These are phyloP conservation scores for Eucriotettix oculatus DNA, from an alignment of 2,888 invertebrate species.

Conservation along the genomic window DNA sequence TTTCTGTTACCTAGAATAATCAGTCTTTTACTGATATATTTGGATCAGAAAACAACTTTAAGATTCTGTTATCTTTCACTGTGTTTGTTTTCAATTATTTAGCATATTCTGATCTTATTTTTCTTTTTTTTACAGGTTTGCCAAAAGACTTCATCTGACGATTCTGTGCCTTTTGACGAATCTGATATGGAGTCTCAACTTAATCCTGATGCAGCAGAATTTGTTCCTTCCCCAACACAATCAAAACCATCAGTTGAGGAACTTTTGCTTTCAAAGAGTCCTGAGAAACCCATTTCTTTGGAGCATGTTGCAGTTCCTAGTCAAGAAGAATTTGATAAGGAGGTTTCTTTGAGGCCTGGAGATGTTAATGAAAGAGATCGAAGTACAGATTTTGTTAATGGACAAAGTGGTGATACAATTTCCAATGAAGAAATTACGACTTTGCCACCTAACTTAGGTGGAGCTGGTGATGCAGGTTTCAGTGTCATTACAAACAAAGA, in stretches of 20 bases:
- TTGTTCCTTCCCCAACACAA: constrained; percentile 51
- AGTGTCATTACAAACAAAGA: no score
- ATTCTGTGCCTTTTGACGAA: constrained; percentile 16
- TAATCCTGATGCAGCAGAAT: constrained; percentile 76
- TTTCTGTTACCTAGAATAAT: no score
- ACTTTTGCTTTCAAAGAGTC: constrained; percentile 3
- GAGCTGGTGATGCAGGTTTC: no score
- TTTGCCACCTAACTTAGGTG: no score
- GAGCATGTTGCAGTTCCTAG: constrained; percentile 40
- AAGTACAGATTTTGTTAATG: neutral
- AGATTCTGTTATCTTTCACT: no score
- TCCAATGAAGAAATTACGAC: no score
- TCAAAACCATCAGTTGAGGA: constrained; percentile 17
- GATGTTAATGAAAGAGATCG: constrained; percentile 31
- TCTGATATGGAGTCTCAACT: constrained; percentile 52
- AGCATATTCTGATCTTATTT: no score
- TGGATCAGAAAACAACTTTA: no score
- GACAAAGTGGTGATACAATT: no score
- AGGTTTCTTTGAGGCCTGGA: constrained; percentile 43
- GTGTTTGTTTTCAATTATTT: no score
- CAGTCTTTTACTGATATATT: no score
- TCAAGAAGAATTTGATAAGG: constrained; percentile 44
- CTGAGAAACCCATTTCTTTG: constrained; percentile 27
- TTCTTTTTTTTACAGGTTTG: neutral
- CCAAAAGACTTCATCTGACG: constrained; percentile 10